Conservation (phyloP, 2,888 invertebrate species). For the Trichacis sp. region DNA sequence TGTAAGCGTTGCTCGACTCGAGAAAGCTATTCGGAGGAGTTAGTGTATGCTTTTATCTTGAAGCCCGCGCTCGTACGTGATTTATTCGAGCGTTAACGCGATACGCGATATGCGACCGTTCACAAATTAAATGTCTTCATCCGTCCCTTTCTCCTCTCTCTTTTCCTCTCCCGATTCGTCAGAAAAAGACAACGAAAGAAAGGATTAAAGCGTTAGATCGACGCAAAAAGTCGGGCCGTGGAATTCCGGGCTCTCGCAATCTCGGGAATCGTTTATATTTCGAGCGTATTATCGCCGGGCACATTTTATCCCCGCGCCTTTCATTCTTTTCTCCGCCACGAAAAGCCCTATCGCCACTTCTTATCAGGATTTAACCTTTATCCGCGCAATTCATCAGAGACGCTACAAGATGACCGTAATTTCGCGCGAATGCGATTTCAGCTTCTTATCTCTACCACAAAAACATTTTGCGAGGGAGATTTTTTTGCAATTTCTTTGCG, state of each 20-base stretch:
- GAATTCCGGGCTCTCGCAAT: conserved; percentile 28
- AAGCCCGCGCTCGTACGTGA: conserved; percentile 59
- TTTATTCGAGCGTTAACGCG: conserved; percentile 62
- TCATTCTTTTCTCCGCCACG: conserved; percentile 18
- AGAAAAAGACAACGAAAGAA: no score
- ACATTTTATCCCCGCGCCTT: conserved; percentile 17
- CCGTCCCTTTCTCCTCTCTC: conserved; percentile 28
- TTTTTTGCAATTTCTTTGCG: conserved; percentile 2
- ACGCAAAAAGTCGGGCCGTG: no score
- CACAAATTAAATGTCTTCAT: conserved; percentile 66
- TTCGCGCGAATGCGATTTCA: conserved; percentile 16
- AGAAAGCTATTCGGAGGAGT: conserved; percentile 23
- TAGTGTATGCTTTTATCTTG: conserved; percentile 54
- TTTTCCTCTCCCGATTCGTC: background rate
- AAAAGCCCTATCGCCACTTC: conserved; percentile 23
- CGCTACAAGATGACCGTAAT: conserved; percentile 25
- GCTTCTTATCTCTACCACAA: conserved; percentile 4
- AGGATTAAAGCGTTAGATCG: no score
- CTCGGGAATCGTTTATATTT: conserved; percentile 46
- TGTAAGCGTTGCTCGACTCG: conserved; percentile 46
- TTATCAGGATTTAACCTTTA: conserved; percentile 41
- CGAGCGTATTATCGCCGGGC: conserved; percentile 29
- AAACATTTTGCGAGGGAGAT: background rate
- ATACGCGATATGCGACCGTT: conserved; percentile 55
- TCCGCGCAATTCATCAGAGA: conserved; percentile 29